Evolutionary conservation across 1,140 invertebrate species (phyloP), one percentile per base, ranked within the genome.

Genomic region (Drosophila novamexicana): DNA sequence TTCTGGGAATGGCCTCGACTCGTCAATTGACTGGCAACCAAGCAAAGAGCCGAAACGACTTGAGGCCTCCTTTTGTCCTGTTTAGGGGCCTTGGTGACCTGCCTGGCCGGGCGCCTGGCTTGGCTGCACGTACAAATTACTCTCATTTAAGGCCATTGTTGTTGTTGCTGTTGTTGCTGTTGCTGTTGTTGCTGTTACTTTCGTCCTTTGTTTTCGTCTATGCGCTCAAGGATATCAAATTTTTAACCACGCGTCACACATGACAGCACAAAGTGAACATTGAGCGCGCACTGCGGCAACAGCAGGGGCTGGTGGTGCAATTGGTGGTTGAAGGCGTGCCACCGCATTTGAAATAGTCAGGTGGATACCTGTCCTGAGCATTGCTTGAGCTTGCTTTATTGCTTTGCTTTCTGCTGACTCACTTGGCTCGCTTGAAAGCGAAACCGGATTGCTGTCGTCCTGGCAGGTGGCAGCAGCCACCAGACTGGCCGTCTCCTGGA

Each of bases 241-340:
- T 86, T 81, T 86, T 86, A 82, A 86, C 82, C 82, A 82, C 82
- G 83, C 79, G 79, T 86, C 82, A 85, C 82, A 85, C 83, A 79
- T 76, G 81, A 64, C 70, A 72, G 75, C 59, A 66, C 75, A 70
- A 57, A 32, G 37, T 36, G 49, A 58, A 56, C 54, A 59, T 22
- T 40, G 32, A 18, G 39, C 39, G 34, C 9, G 9, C 2, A 14
- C 64, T 34, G 9, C n/a, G 39, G 54, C 54, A 32, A 45, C 56
- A 39, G 36, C 65, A 61, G 42, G 32, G 10, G 10, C 22, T 50
- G 45, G 18, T 10, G 16, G 45, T 47, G 42, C n/a, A 10, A 6
- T 18, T 49, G 45, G 18, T 49, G 16, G 50, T 52, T 52, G 50
- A 36, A 14, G 50, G 50, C 50, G 50, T 52, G 50, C 22, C 32